Evolutionary conservation across 2,888 invertebrate species (phyloP).

Genomic region (Drosophila austrosaltans): DNA sequence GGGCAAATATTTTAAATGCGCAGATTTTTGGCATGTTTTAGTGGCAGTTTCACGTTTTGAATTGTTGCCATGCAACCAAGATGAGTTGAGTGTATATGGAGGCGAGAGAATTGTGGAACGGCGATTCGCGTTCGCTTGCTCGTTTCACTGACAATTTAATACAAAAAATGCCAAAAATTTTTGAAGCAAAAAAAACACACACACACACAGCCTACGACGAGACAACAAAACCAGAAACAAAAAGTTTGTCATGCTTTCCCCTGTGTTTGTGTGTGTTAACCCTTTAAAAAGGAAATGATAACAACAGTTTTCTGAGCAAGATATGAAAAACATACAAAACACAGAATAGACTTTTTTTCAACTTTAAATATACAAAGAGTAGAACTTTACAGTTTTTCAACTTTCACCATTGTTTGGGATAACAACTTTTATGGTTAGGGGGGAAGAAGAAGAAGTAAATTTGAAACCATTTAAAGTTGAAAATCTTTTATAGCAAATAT

Average conservation of each 20-base stretch:
- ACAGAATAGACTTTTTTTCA: constrained; percentile 1
- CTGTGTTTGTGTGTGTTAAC: constrained; percentile 48
- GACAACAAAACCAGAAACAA: constrained; percentile 24
- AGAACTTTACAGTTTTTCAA: constrained; percentile 6
- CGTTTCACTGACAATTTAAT: constrained; percentile 78
- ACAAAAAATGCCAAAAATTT: constrained; percentile 75
- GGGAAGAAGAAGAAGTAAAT: no score
- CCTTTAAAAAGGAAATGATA: constrained; percentile 40
- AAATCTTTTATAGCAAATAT: no score
- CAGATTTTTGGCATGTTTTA: constrained; percentile 79
- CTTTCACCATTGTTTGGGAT: neutral
- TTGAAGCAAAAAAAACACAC: constrained; percentile 35
- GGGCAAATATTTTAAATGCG: constrained; percentile 78
- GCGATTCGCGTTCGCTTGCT: constrained; percentile 33
- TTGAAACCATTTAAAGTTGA: no score
- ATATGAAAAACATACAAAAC: constrained; percentile 5
- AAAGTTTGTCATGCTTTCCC: constrained; percentile 51
- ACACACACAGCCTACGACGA: neutral
- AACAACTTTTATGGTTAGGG: neutral
- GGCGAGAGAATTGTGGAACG: neutral
- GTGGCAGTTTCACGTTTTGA: constrained; percentile 78
- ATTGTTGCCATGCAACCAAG: constrained; percentile 66
- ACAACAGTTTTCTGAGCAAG: constrained; percentile 14
- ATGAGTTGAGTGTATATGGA: constrained; percentile 1
- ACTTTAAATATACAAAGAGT: neutral